Percentiles rank a stretch among this genome's conserved stretches.
Conservation (phyloP, 1,140 invertebrate species). For the Dryas iulia region DNA sequence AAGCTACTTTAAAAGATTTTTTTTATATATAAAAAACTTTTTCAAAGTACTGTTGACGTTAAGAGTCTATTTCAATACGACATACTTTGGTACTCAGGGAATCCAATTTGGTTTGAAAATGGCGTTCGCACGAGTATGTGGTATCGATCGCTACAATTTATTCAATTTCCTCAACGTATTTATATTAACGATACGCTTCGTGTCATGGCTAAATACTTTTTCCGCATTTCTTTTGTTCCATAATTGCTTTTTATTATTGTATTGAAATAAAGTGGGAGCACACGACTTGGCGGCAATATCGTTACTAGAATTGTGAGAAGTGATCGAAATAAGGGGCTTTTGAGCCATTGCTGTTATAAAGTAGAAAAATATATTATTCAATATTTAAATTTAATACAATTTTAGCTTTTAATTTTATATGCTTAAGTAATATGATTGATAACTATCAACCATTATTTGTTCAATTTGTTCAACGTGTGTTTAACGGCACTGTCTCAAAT, state of each 20-base stretch:
- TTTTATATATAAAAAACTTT: neutral
- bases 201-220: constrained; percentile 7
- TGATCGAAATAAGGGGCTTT: too few species aligned
- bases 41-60: neutral
- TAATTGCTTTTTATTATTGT: neutral
- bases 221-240: neutral
- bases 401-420: too few species aligned
- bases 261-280: neutral
- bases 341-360: too few species aligned
- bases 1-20: neutral
- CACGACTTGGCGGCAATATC: neutral
- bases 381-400: too few species aligned
- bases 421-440: too few species aligned
- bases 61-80: neutral
- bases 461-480: too few species aligned
- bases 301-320: neutral
- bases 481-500: too few species aligned
- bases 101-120: constrained; percentile 19
- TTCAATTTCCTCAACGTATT: constrained; percentile 10
- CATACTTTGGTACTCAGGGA: constrained; percentile 3
- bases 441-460: too few species aligned
- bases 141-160: constrained; percentile 7
- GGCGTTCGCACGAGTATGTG: neutral
- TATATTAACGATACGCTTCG: neutral
- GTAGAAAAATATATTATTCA: too few species aligned